Conservation (phyloP, 1,140 invertebrate species). For the Neodiprion virginianus region DNA sequence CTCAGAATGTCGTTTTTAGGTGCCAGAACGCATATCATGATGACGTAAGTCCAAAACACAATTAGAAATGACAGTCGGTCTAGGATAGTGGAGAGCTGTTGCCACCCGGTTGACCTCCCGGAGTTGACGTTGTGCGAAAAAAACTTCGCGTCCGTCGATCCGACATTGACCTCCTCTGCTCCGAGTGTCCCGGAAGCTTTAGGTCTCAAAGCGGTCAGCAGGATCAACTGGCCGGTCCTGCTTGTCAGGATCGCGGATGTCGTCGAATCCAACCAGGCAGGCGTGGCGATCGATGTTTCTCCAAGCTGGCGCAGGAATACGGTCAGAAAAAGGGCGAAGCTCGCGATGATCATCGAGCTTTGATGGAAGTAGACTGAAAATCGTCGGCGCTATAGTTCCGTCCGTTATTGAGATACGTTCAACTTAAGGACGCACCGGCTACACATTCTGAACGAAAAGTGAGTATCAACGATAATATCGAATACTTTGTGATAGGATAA, state of each 20-base stretch:
- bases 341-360: conserved; percentile 53
- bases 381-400: too few species aligned
- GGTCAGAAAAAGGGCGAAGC: conserved; percentile 53
- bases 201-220: conserved; percentile 46
- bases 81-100: conserved; percentile 35
- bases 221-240: conserved; percentile 42
- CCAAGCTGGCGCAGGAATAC: conserved; percentile 47
- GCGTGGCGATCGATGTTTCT: conserved; percentile 27
- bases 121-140: not conserved
- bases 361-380: conserved; percentile 59
- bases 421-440: too few species aligned
- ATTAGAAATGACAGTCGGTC: conserved; percentile 40
- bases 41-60: conserved; percentile 36
- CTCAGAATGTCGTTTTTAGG: conserved; percentile 26
- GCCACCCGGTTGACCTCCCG: conserved; percentile 32
- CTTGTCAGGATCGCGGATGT: conserved; percentile 38
- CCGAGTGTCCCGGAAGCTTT: conserved; percentile 43
- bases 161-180: conserved; percentile 40
- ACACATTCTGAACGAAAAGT: too few species aligned
- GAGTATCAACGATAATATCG: too few species aligned
- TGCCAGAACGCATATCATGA: conserved; percentile 37
- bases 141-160: conserved; percentile 27
- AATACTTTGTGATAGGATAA: too few species aligned
- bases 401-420: too few species aligned
- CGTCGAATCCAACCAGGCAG: conserved; percentile 33